Conservation (phyloP, 2,113 vertebrate genomes). For the Leuciscus idus region DNA sequence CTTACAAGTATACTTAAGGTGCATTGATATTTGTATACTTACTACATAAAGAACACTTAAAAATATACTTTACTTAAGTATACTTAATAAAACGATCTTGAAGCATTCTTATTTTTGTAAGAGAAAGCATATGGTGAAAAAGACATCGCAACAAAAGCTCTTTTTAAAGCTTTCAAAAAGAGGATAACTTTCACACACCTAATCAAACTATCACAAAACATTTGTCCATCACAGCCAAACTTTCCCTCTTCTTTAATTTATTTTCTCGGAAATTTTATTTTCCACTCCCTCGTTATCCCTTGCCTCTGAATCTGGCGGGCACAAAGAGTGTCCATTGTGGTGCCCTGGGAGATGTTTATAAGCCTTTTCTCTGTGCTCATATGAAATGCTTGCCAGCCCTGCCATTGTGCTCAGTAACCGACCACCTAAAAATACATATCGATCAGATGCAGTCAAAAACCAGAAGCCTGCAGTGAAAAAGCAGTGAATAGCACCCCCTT, state of each 20-base stretch:
- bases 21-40: too few relatives aligned
- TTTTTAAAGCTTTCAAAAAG: conserved; percentile 30
- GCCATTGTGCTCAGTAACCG: conserved; percentile 56
- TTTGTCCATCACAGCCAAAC: conserved; percentile 34
- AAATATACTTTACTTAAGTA: too few relatives aligned
- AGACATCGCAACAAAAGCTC: conserved; percentile 9
- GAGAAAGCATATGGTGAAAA: conserved; percentile 13
- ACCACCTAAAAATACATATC: conserved; percentile 64
- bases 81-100: too few relatives aligned
- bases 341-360: conserved; percentile 52
- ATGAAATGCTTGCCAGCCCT: conserved; percentile 45
- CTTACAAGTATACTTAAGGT: too few relatives aligned
- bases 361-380: conserved; percentile 58
- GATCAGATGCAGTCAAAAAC: conserved; percentile 66
- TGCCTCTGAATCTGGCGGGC: conserved; percentile 38
- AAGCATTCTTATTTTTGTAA: too few relatives aligned
- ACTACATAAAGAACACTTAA: too few relatives aligned
- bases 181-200: conserved; percentile 32
- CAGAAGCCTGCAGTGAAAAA: conserved; percentile 60
- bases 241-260: conserved; percentile 48
- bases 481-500: conserved; percentile 44
- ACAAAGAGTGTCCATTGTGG: conserved; percentile 55
- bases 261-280: conserved; percentile 41
- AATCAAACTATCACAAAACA: conserved; percentile 56
- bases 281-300: conserved; percentile 44